phyloP scores from a whole-genome alignment of 2,888 invertebrate species.

The Horisme vitalbata region DNA sequence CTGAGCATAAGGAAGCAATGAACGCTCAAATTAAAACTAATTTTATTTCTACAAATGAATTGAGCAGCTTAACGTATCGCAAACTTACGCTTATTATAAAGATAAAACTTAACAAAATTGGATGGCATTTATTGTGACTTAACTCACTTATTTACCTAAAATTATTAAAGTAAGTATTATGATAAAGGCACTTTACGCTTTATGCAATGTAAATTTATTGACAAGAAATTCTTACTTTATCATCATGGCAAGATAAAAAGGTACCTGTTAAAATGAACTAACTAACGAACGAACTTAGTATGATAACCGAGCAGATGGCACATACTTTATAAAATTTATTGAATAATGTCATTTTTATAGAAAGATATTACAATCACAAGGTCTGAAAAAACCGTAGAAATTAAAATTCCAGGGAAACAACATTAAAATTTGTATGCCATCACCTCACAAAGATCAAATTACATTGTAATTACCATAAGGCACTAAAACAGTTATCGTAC shows the following conservation, averaged over 20 bases:
- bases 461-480: slow-evolving; percentile 66
- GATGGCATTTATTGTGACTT: slow-evolving; percentile 83
- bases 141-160: slow-evolving; percentile 75
- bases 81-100: slow-evolving; percentile 65
- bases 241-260: slow-evolving; percentile 83
- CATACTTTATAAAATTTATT: slow-evolving; percentile 72
- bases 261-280: slow-evolving; percentile 80
- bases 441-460: slow-evolving; percentile 56
- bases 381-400: too few relatives aligned
- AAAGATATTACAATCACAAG: background rate
- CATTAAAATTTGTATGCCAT: slow-evolving; percentile 52
- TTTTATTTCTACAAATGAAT: slow-evolving; percentile 75
- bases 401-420: too few relatives aligned
- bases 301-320: slow-evolving; percentile 81
- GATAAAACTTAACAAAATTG: slow-evolving; percentile 80
- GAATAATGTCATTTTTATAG: too few relatives aligned
- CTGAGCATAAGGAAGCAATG: slow-evolving; percentile 50
- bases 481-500: slow-evolving; percentile 53
- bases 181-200: slow-evolving; percentile 76
- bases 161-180: slow-evolving; percentile 72
- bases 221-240: slow-evolving; percentile 80
- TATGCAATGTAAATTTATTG: slow-evolving; percentile 66
- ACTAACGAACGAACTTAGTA: slow-evolving; percentile 70
- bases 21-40: slow-evolving; percentile 57
- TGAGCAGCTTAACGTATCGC: slow-evolving; percentile 77